These are phyloP conservation scores for Drosophila nasuta DNA, from an alignment of 1,140 invertebrate species.

Conservation along the genomic window DNA sequence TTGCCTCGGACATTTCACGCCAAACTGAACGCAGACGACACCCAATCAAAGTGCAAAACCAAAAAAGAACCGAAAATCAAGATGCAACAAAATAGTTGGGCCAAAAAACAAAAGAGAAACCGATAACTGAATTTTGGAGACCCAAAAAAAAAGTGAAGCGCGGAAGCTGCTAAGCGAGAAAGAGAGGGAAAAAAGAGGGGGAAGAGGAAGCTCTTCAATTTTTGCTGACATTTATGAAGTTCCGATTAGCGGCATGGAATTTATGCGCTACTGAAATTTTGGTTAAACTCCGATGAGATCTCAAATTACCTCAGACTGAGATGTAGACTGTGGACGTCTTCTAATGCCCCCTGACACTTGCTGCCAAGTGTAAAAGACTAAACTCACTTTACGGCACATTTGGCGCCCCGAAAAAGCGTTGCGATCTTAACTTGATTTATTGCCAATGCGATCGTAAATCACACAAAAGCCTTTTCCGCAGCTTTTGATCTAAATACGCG, in stretches of 20 bases:
- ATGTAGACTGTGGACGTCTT: constrained; percentile 26
- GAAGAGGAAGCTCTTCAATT: constrained; percentile 33
- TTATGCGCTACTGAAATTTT: constrained; percentile 72
- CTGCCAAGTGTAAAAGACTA: constrained; percentile 69
- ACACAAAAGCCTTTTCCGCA: constrained; percentile 29
- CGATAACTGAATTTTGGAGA: constrained; percentile 23
- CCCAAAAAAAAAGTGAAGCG: constrained; percentile 27
- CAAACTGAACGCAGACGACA: constrained; percentile 80
- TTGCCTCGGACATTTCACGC: constrained; percentile 76
- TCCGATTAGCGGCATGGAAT: constrained; percentile 77
- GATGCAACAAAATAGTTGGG: constrained; percentile 42
- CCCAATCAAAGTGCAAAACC: constrained; percentile 67
- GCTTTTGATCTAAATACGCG: constrained; percentile 54
- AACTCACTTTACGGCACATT: constrained; percentile 46
- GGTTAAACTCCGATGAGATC: constrained; percentile 17
- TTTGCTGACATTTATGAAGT: constrained; percentile 73
- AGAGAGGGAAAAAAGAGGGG: not conserved
- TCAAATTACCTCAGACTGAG: constrained; percentile 52
- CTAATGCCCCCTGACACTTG: constrained; percentile 75
- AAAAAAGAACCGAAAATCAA: constrained; percentile 7
- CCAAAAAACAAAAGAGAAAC: constrained; percentile 53
- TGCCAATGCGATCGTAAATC: constrained; percentile 42
- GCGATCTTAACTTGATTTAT: constrained; percentile 44
- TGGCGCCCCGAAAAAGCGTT: constrained; percentile 27
- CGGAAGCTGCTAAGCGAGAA: constrained; percentile 36